A percentile compares a stretch with the other conserved stretches of the same genome.
phyloP scores from a whole-genome alignment of 1,140 invertebrate genomes.

The Zaprionus lachaisei region DNA sequence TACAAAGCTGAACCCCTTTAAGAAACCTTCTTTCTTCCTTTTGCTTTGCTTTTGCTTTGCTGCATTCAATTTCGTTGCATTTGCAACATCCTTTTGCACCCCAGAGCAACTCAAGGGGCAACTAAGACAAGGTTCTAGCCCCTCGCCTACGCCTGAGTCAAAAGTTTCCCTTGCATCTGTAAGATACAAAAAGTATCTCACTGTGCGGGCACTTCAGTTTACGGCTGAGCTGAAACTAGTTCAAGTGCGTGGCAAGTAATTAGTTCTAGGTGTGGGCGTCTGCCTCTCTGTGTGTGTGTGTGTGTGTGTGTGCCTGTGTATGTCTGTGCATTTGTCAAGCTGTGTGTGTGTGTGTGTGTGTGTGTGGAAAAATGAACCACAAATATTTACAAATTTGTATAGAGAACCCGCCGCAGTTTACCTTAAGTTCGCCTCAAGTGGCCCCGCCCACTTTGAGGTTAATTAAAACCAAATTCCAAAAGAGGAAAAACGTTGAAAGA shows the following conservation, averaged over 20 bases:
- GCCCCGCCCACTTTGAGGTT: constrained; percentile 31
- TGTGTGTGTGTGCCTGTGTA: constrained; percentile 12
- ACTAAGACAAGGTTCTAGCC: constrained; percentile 49
- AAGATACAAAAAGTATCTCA: constrained; percentile 34
- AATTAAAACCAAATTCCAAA: constrained; percentile 61
- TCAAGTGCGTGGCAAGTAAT: constrained; percentile 75
- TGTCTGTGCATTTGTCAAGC: constrained; percentile 45
- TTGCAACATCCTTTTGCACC: constrained; percentile 1
- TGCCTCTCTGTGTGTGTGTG: constrained; percentile 19
- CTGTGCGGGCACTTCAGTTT: constrained; percentile 25
- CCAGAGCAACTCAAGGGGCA: constrained; percentile 15
- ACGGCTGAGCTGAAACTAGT: constrained; percentile 56
- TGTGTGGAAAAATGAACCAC: constrained; percentile 41
- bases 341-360: constrained; percentile 16
- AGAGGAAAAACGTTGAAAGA: constrained; percentile 39
- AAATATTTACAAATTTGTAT: constrained; percentile 64
- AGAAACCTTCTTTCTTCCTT: background rate
- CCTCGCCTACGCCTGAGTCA: constrained; percentile 4
- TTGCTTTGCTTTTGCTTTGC: background rate
- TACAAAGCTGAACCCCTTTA: background rate
- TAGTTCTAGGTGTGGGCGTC: constrained; percentile 38
- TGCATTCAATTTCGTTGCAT: constrained; percentile 12
- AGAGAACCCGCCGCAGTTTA: constrained; percentile 44
- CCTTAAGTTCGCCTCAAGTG: constrained; percentile 59
- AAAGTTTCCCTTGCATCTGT: constrained; percentile 23